These are phyloP conservation scores for Stichopus chloronotus DNA, from an alignment of 35 echinoderm and acorn worm species.

Conservation along the genomic window DNA sequence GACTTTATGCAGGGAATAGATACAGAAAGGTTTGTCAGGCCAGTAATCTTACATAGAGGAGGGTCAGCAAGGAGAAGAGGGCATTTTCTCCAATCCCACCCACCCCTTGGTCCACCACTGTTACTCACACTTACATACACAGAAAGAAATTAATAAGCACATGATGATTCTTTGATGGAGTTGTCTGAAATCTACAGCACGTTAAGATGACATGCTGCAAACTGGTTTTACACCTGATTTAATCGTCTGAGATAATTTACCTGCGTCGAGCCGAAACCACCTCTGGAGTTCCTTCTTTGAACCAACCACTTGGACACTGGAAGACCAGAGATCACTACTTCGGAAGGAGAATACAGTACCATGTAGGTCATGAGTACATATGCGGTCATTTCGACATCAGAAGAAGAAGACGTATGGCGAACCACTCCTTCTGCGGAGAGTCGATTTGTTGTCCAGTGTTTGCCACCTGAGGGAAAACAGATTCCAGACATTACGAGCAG, in stretches of 20 bases:
- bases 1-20: too few relatives aligned
- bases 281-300: constrained; percentile 64
- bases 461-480: constrained; percentile 47
- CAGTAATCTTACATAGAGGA: too few relatives aligned
- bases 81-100: too few relatives aligned
- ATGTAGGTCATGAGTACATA: constrained; percentile 73
- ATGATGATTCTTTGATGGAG: too few relatives aligned
- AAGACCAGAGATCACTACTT: constrained; percentile 40
- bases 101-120: too few relatives aligned
- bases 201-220: too few relatives aligned
- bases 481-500: neutral
- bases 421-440: neutral
- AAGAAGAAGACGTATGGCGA: constrained; percentile 53
- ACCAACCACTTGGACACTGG: constrained; percentile 70
- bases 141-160: too few relatives aligned
- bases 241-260: neutral
- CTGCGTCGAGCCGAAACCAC: constrained; percentile 85
- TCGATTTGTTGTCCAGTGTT: constrained; percentile 76
- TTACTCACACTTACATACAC: too few relatives aligned
- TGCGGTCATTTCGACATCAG: constrained; percentile 83
- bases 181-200: too few relatives aligned
- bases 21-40: too few relatives aligned
- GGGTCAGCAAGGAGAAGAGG: too few relatives aligned
- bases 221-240: neutral
- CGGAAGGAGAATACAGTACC: neutral